Evolutionary conservation across 2,888 invertebrate genomes (phyloP).

Genomic region (Tetranychus piercei): DNA sequence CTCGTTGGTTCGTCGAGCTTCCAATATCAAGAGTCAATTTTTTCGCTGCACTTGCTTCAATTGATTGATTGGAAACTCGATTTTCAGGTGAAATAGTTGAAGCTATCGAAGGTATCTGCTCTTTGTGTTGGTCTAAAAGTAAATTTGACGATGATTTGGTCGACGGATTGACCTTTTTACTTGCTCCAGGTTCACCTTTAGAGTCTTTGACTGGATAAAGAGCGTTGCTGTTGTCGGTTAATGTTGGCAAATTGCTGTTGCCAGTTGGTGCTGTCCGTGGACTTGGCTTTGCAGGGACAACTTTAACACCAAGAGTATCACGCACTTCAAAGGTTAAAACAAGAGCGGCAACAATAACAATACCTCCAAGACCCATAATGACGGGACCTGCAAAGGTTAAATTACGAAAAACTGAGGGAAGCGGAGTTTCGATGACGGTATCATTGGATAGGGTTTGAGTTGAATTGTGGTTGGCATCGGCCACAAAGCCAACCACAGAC

Average conservation of each 20-base stretch:
- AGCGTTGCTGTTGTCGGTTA: neutral
- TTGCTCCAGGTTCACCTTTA: neutral
- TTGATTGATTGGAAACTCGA: neutral
- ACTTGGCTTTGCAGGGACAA: conserved; percentile 28
- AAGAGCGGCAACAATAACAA: conserved; percentile 38
- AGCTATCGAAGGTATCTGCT: neutral
- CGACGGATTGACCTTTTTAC: neutral
- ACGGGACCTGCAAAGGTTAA: conserved; percentile 37
- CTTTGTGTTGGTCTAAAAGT: neutral
- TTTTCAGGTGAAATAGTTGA: neutral
- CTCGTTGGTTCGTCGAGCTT: neutral
- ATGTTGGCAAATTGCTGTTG: neutral
- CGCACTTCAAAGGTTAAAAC: conserved; percentile 38
- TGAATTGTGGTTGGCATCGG: conserved; percentile 25
- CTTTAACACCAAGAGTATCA: conserved; percentile 34
- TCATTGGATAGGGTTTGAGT: conserved; percentile 28
- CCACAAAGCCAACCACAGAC: conserved; percentile 57
- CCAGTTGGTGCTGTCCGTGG: neutral
- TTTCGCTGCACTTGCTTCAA: neutral
- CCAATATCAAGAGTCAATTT: neutral
- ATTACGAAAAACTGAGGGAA: conserved; percentile 24
- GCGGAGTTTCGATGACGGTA: conserved; percentile 21
- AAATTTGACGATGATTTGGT: neutral
- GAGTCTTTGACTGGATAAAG: neutral
- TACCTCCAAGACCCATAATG: conserved; percentile 38